These are phyloP conservation scores for Eubasilissa regina DNA, from an alignment of 1,140 invertebrate genomes.

Conservation along the genomic window DNA sequence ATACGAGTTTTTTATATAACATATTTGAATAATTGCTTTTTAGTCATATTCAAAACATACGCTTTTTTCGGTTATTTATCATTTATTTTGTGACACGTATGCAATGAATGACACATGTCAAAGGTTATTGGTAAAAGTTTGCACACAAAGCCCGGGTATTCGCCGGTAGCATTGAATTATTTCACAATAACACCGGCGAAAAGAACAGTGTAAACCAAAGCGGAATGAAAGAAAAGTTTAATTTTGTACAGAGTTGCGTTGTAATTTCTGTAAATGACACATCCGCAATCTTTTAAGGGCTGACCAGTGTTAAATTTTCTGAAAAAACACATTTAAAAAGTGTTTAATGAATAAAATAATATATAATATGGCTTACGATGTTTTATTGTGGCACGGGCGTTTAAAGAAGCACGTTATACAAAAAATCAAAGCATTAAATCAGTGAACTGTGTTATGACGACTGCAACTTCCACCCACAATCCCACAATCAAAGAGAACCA, in stretches of 20 bases:
- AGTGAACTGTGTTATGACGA: slow-evolving; percentile 49
- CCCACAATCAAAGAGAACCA: slow-evolving; percentile 44
- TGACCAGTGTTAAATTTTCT: slow-evolving; percentile 25
- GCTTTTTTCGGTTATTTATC: slow-evolving; percentile 40
- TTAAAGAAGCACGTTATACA: slow-evolving; percentile 4
- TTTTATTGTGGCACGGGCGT: slow-evolving; percentile 15
- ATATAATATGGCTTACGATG: slow-evolving; percentile 25
- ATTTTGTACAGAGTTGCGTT: background rate
- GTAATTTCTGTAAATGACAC: slow-evolving; percentile 45
- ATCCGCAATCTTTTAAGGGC: slow-evolving; percentile 42
- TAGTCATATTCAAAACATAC: background rate
- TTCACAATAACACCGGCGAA: slow-evolving; percentile 1
- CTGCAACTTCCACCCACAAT: slow-evolving; percentile 48
- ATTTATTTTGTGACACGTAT: slow-evolving; percentile 67
- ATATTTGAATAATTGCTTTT: background rate
- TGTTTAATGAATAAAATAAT: slow-evolving; percentile 1
- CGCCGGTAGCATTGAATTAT: slow-evolving; percentile 8
- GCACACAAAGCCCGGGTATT: slow-evolving; percentile 32
- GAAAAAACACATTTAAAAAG: slow-evolving; percentile 1
- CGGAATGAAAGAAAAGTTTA: slow-evolving; percentile 11
- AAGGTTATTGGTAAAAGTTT: slow-evolving; percentile 69
- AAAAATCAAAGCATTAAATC: slow-evolving; percentile 47
- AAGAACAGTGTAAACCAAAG: background rate
- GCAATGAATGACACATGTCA: slow-evolving; percentile 73
- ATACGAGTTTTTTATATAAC: background rate